Evolutionary conservation across 1,140 invertebrate species (phyloP).

Genomic region (Neotoxoptera formosana): DNA sequence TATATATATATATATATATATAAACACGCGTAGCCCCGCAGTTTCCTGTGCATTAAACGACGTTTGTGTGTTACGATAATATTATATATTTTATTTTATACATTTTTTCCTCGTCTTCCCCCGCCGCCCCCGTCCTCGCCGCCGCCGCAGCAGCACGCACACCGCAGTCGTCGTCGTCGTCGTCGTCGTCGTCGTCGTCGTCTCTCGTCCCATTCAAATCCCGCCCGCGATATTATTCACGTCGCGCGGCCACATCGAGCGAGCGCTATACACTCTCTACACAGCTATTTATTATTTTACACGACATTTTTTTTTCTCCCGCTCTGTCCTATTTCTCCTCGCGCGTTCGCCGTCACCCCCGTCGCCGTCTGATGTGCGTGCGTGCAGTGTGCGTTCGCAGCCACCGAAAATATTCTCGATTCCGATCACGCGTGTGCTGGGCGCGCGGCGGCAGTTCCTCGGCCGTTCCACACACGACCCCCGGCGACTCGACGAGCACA

Average conservation of each 20-base stretch:
- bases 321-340: not conserved
- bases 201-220: not conserved
- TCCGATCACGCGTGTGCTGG: slow-evolving; percentile 25
- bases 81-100: not conserved
- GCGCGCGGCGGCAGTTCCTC: not conserved
- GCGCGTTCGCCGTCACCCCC: not conserved
- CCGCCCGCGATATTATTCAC: slow-evolving; percentile 2
- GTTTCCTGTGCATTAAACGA: not conserved
- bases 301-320: not conserved
- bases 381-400: not conserved
- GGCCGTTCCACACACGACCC: not conserved
- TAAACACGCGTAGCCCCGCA: not conserved
- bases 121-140: no score
- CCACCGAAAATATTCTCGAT: slow-evolving; percentile 18
- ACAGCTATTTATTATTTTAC: slow-evolving; percentile 14
- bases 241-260: not conserved
- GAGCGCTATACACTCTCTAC: not conserved
- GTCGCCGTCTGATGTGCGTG: not conserved
- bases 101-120: not conserved
- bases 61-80: not conserved
- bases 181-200: no score
- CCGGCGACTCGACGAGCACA: not conserved
- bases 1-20: not conserved
- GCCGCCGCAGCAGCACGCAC: no score
- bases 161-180: no score